Evolutionary conservation across 2,113 vertebrate genomes (phyloP).

Genomic region (Lipophrys pholis): DNA sequence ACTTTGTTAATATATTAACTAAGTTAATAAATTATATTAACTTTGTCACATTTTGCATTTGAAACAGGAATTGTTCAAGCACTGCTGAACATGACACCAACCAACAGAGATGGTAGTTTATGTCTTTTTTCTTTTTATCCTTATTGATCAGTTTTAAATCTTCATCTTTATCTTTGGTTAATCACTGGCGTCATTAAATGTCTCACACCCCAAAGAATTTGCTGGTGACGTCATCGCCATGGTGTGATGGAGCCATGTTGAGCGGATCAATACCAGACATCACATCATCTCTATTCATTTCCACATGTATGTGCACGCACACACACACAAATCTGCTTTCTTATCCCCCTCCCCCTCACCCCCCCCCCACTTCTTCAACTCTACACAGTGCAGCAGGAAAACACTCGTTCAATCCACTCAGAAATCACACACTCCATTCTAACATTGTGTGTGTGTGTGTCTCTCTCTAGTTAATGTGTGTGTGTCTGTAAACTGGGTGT

Average conservation of each 20-base stretch:
- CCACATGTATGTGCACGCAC: constrained; percentile 50
- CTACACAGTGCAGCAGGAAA: constrained; percentile 40
- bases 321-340: constrained; percentile 12
- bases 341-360: too few relatives aligned
- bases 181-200: constrained; percentile 47
- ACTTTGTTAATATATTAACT: too few relatives aligned
- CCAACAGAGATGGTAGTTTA: neutral
- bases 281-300: constrained; percentile 69
- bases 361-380: too few relatives aligned
- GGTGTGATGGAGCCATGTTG: constrained; percentile 74
- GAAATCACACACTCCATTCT: constrained; percentile 40
- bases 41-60: neutral
- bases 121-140: neutral
- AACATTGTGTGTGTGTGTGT: constrained; percentile 27
- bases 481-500: constrained; percentile 78
- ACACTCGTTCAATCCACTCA: constrained; percentile 47
- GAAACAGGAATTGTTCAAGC: constrained; percentile 3
- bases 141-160: constrained; percentile 69
- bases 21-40: too few relatives aligned
- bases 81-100: neutral
- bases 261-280: constrained; percentile 80
- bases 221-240: constrained; percentile 62
- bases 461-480: constrained; percentile 46
- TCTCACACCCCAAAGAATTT: constrained; percentile 5
- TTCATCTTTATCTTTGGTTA: constrained; percentile 47